phyloP scores from a whole-genome alignment of 2,797 vertebrate species.

The Apogon hyalosoma region DNA sequence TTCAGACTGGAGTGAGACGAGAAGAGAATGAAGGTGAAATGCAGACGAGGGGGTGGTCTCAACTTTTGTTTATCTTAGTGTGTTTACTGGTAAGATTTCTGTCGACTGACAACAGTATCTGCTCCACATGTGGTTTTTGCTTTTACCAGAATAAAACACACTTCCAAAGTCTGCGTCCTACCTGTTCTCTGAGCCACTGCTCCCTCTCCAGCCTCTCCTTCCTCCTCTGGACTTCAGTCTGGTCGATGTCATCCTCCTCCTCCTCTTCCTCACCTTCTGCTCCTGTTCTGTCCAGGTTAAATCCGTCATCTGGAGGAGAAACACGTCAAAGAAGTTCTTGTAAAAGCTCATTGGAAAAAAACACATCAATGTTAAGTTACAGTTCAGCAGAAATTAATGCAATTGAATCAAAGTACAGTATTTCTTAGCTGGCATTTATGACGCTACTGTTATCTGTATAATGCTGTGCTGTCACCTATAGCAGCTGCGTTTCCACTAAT shows the following conservation, averaged over 20 bases:
- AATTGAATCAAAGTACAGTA: no score
- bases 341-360: background rate
- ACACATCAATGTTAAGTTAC: no score
- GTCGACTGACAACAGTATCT: no score
- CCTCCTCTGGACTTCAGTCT: conserved; percentile 89
- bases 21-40: conserved; percentile 7
- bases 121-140: no score
- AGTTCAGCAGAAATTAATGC: no score
- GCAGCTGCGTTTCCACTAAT: no score
- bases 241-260: conserved; percentile 86
- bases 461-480: no score
- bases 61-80: background rate
- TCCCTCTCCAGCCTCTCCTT: conserved; percentile 93
- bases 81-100: background rate
- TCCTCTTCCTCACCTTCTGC: conserved; percentile 86
- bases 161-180: conserved; percentile 45
- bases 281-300: conserved; percentile 83
- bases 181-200: conserved; percentile 96
- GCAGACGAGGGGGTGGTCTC: background rate
- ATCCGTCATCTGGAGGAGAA: conserved; percentile 85
- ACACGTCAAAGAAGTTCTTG: background rate
- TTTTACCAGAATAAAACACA: background rate
- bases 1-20: conserved; percentile 75
- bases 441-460: no score
- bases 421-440: no score